Conservation (phyloP, 2,888 invertebrate species). For the Mactromeris polynyma region DNA sequence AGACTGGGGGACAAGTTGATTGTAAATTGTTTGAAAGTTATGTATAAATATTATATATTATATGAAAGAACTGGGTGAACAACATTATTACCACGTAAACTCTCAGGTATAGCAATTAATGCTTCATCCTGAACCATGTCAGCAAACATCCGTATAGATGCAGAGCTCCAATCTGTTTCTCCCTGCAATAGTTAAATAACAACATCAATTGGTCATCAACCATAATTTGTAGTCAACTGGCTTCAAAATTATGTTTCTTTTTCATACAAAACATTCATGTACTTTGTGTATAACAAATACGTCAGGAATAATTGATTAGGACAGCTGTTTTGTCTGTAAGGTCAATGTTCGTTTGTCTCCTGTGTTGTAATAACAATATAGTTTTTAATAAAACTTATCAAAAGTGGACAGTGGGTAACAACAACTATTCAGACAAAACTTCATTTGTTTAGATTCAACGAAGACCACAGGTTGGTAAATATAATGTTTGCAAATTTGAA, state of each 20-base stretch:
- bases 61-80: background rate
- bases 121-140: slow-evolving; percentile 66
- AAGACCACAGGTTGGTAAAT: background rate
- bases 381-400: too few relatives aligned
- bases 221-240: background rate
- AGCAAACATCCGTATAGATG: slow-evolving; percentile 60
- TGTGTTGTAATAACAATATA: too few relatives aligned
- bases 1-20: too few relatives aligned
- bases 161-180: slow-evolving; percentile 64
- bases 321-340: background rate
- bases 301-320: background rate
- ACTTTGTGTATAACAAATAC: background rate
- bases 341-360: background rate
- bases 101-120: slow-evolving; percentile 63
- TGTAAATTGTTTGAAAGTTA: too few relatives aligned
- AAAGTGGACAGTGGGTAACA: too few relatives aligned
- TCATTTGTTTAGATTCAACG: too few relatives aligned
- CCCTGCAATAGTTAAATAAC: slow-evolving; percentile 46
- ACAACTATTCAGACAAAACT: too few relatives aligned
- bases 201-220: background rate
- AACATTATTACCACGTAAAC: slow-evolving; percentile 53
- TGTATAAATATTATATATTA: too few relatives aligned
- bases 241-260: background rate
- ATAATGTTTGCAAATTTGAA: too few relatives aligned
- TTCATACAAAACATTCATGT: too few relatives aligned